Base-by-base conservation (phyloP, 2,113 vertebrate species). In the Oenanthe melanoleuca region DNA sequence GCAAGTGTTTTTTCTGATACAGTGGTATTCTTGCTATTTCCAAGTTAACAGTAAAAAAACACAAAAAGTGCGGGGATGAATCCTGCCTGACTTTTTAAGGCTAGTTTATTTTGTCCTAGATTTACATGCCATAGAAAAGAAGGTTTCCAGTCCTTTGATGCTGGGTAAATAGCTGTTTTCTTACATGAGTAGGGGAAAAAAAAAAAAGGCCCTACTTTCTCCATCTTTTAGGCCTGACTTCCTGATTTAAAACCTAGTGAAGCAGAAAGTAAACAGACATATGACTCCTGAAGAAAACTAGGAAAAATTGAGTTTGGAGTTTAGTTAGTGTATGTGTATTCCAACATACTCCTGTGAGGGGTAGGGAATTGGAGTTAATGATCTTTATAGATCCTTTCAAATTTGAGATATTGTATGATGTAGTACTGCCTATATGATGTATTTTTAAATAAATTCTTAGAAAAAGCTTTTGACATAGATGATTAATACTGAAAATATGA, bases 91-190 rank as follows among this genome's bases (percentile, higher is more conserved):
- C 31, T 44, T 84, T 59, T 81, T 45, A 69, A 61, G 42, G 66
- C n/a, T 82, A 1, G 29, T 87, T 85, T 81, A 15, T 73, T 65
- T 69, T 80, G 73, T 49, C 66, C 45, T 91, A 86, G 44, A 78
- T 84, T 91, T 81, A 67, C 20, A 60, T 49, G 57, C 17, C n/a
- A 59, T n/a, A 71, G 74, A 82, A 96, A 93, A 83, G 31, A 45
- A 84, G 31, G 40, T 37, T 87, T 93, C 12, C 34, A 82, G 18
- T 63, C 24, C 25, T 92, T 92, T 83, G 59, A 53, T 82, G 50
- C 66, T 42, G 40, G 44, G 34, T 82, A 95, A 96, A 82, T 73
- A 86, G 59, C 37, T 88, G 18, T 79, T 92, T 88, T 85, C 53
- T 72, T 59, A 63, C 45, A 69, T 23, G 6, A 60, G 57, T 8